Evolutionary conservation across 2,113 vertebrate genomes (phyloP).

Genomic region (Rhinoderma darwinii): DNA sequence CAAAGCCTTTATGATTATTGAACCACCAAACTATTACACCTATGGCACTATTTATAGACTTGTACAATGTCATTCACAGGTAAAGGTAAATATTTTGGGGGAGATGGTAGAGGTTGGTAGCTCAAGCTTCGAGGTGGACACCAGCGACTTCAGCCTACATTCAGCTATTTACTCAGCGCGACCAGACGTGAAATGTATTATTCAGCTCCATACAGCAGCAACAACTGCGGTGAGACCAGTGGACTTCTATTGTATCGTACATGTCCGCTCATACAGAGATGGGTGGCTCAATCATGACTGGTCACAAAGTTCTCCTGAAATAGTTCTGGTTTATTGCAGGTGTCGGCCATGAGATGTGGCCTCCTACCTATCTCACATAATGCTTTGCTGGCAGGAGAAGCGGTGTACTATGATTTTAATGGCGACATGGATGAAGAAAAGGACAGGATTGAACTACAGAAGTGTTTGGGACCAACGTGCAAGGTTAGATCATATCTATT

Average conservation of each 20-base stretch:
- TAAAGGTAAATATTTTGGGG: slow-evolving; percentile 96
- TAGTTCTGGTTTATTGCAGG: slow-evolving; percentile 67
- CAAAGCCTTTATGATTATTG: no score
- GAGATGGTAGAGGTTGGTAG: slow-evolving; percentile 91
- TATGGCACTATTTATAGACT: no score
- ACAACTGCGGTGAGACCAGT: slow-evolving; percentile 80
- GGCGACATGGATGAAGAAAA: slow-evolving; percentile 90
- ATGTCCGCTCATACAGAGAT: neutral
- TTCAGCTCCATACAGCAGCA: slow-evolving; percentile 89
- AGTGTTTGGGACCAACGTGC: slow-evolving; percentile 92
- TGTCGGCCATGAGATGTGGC: slow-evolving; percentile 94
- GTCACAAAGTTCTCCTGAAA: neutral
- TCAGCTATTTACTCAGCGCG: slow-evolving; percentile 91
- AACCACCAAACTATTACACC: no score
- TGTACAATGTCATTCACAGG: slow-evolving; percentile 73
- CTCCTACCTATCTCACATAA: slow-evolving; percentile 91
- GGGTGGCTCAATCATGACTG: neutral
- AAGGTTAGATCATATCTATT: slow-evolving; percentile 77
- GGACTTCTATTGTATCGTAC: neutral
- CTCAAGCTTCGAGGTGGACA: slow-evolving; percentile 83
- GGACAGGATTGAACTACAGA: slow-evolving; percentile 91
- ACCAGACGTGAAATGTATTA: slow-evolving; percentile 85
- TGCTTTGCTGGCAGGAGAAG: slow-evolving; percentile 88
- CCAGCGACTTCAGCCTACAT: slow-evolving; percentile 86
- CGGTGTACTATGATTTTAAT: slow-evolving; percentile 89